phyloP scores from a whole-genome alignment of 2,888 invertebrate genomes.

The Thalpophila matura region DNA sequence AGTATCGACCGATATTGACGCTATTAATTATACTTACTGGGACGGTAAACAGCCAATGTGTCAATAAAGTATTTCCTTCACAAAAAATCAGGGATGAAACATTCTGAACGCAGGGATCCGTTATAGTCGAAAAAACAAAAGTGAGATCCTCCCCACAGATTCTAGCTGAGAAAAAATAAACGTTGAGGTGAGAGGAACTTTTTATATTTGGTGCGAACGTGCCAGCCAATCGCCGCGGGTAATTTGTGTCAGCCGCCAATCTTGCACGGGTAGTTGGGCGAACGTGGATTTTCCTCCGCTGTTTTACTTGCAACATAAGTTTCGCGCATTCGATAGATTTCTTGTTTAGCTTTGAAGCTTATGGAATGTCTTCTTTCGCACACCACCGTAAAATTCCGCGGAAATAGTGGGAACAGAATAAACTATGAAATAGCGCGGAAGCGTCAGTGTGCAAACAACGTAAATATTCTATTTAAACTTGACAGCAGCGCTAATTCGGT shows the following conservation, averaged over 20 bases:
- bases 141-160: conserved; percentile 14
- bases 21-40: conserved; percentile 15
- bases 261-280: conserved; percentile 49
- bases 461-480: background rate
- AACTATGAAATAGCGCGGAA: background rate
- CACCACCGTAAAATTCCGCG: background rate
- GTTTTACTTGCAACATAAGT: conserved; percentile 56
- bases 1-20: conserved; percentile 17
- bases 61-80: background rate
- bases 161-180: conserved; percentile 47
- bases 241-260: conserved; percentile 66
- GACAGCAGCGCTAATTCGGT: background rate
- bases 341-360: conserved; percentile 6
- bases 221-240: conserved; percentile 69
- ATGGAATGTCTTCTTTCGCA: no score
- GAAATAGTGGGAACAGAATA: background rate
- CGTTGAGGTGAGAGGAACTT: conserved; percentile 49
- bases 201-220: conserved; percentile 70
- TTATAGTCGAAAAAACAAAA: conserved; percentile 29
- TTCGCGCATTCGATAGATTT: conserved; percentile 57
- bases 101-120: conserved; percentile 21
- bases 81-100: conserved; percentile 9
- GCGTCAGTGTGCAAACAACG: background rate
- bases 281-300: conserved; percentile 48
- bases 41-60: background rate